Base-by-base conservation (phyloP, 1,140 invertebrate genomes). In the Drosophila tsacasi region DNA sequence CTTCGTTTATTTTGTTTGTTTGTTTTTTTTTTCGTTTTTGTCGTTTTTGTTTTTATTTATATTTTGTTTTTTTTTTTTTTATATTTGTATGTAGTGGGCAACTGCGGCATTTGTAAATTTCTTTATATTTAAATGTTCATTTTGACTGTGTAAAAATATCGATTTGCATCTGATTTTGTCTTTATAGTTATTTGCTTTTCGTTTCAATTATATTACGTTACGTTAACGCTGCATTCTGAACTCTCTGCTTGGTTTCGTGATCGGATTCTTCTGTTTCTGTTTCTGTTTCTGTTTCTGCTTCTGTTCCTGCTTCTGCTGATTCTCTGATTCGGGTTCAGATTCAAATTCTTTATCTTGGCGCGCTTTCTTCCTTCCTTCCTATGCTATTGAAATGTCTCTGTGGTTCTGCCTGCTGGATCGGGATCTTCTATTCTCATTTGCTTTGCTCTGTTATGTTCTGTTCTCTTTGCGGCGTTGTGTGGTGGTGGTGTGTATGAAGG, bases 61-160 rank as follows among this genome's bases (percentile, higher is more conserved):
- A 9, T 47, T 35, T 25, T 66, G 4, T 10, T 40, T 78, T 17
- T 37, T 73, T 23, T 59, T 32, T 6, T 52, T 75, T 59, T 46
- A 30, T 42, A 74, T 59, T 90, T 90, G 81, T 91, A 66, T 90
- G 79, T 90, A 85, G 86, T 85, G 85, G 85, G 85, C 85, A 90
- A 90, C 85, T 90, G 85, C 82, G 85, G 85, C 86, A 90, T 90
- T 90, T 90, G 86, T 91, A 91, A 91, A 90, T 91, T 75, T 81
- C 64, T 71, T 67, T 81, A 89, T 89, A 90, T 79, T 84, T 89
- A 89, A 89, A 85, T 81, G 81, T 84, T 89, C 68, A 61, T 81
- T 79, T 84, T 81, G 75, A 85, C 75, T 91, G 86, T 90, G 85
- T 90, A 90, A 90, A 90, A 90, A 90, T 90, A 90, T 89, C 81